phyloP scores from a whole-genome alignment of 2,888 invertebrate genomes.

The Andrena praecox region DNA sequence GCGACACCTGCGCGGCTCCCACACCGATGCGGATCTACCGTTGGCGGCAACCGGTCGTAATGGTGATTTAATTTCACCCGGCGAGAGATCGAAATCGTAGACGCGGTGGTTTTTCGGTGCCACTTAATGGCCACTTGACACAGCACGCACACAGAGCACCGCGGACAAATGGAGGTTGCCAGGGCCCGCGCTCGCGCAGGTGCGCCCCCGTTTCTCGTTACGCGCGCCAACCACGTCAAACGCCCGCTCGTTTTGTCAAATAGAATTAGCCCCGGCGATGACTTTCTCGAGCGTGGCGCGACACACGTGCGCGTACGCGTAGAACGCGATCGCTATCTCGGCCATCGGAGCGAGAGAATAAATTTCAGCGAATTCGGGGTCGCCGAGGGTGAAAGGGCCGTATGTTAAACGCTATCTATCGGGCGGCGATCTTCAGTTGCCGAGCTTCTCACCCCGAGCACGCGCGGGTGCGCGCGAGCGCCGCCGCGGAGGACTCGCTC shows the following conservation, averaged over 20 bases:
- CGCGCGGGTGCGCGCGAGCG: background rate
- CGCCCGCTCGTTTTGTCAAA: conserved; percentile 60
- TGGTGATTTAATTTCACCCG: conserved; percentile 81
- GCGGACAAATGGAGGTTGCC: background rate
- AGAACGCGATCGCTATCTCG: conserved; percentile 55
- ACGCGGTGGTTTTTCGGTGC: conserved; percentile 68
- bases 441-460: conserved; percentile 24
- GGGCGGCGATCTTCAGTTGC: conserved; percentile 30
- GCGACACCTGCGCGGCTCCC: conserved; percentile 81
- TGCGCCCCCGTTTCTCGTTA: conserved; percentile 42
- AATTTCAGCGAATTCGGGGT: conserved; percentile 56
- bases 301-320: conserved; percentile 33
- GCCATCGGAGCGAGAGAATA: conserved; percentile 36
- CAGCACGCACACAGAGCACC: conserved; percentile 53
- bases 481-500: background rate
- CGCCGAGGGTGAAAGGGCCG: conserved; percentile 38
- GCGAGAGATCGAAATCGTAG: conserved; percentile 78
- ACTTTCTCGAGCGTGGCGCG: conserved; percentile 49
- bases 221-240: conserved; percentile 53
- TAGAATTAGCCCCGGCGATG: conserved; percentile 60
- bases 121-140: conserved; percentile 82
- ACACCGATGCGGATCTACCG: conserved; percentile 78
- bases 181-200: background rate
- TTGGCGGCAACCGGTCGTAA: conserved; percentile 76
- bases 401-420: conserved; percentile 54